Conservation (phyloP, 2,797 vertebrate species). For the Tokudaia tokunoshimensis region DNA sequence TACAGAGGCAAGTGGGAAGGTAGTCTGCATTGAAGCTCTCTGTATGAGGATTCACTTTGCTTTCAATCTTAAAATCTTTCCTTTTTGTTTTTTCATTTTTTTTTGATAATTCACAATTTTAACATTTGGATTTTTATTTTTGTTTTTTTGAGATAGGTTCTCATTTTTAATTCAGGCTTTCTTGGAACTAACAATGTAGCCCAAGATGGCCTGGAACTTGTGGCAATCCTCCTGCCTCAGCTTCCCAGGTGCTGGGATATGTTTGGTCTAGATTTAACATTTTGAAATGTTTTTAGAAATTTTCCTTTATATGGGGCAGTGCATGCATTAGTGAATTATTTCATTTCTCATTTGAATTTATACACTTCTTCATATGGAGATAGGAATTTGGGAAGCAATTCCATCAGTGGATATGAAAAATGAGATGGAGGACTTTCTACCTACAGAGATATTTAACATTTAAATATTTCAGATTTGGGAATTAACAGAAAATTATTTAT, state of each 20-base stretch:
- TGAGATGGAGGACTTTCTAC: conserved; percentile 32
- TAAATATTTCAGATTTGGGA: conserved; percentile 63
- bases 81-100: conserved; percentile 23
- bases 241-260: not conserved
- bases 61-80: conserved; percentile 64
- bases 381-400: conserved; percentile 37
- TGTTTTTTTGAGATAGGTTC: not conserved
- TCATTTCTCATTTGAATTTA: conserved; percentile 62
- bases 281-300: conserved; percentile 40
- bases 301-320: conserved; percentile 49
- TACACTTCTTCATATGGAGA: conserved; percentile 58
- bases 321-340: conserved; percentile 35
- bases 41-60: conserved; percentile 39
- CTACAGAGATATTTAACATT: conserved; percentile 35
- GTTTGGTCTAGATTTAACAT: not conserved
- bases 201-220: not conserved
- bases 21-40: conserved; percentile 58
- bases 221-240: not conserved
- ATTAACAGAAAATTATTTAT: conserved; percentile 67
- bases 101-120: conserved; percentile 14
- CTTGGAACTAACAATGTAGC: not conserved
- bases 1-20: not conserved
- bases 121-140: conserved; percentile 21
- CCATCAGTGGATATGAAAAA: conserved; percentile 52
- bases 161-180: not conserved